A percentile compares a stretch with the other conserved stretches of the same genome.
These are phyloP conservation scores for Nomada lathburiana DNA, from an alignment of 2,888 invertebrate genomes.

Conservation along the genomic window DNA sequence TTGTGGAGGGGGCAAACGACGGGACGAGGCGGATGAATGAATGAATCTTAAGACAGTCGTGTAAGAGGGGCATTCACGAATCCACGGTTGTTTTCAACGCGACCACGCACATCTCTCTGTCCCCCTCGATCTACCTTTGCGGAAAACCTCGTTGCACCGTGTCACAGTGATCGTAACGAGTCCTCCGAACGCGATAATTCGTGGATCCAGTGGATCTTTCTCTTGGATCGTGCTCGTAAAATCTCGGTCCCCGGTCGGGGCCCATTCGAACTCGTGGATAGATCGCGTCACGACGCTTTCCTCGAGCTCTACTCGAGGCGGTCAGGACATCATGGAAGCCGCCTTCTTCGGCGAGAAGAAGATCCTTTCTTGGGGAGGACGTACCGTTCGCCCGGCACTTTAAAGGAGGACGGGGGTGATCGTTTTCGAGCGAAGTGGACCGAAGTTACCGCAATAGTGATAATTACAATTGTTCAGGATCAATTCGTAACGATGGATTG, in stretches of 20 bases:
- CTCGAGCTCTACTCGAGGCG: conserved; percentile 12
- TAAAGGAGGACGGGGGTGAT: neutral
- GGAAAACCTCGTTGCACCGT: conserved; percentile 3
- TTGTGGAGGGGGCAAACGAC: conserved; percentile 65
- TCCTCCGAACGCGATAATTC: neutral
- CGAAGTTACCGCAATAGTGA: neutral
- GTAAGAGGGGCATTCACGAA: conserved; percentile 80
- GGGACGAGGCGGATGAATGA: conserved; percentile 79
- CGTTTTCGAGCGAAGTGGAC: neutral
- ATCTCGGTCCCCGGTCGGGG: neutral
- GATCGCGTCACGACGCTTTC: conserved; percentile 18
- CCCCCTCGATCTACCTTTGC: conserved; percentile 3
- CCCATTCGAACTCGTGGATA: conserved; percentile 5
- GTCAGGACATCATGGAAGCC: conserved; percentile 38
- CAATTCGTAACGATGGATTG: too few species aligned
- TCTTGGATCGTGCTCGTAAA: neutral
- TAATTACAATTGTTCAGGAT: too few species aligned
- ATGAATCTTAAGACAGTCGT: conserved; percentile 82
- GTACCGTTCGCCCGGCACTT: too few species aligned
- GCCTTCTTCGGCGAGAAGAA: conserved; percentile 54
- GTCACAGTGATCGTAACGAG: neutral
- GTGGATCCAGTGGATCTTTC: neutral
- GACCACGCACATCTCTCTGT: conserved; percentile 32
- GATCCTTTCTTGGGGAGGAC: conserved; percentile 31
- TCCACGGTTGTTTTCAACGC: conserved; percentile 65